Evolutionary conservation across 2,888 invertebrate genomes (phyloP), one percentile per base, ranked within the genome.

Genomic region (Drosophila flavopinicola): DNA sequence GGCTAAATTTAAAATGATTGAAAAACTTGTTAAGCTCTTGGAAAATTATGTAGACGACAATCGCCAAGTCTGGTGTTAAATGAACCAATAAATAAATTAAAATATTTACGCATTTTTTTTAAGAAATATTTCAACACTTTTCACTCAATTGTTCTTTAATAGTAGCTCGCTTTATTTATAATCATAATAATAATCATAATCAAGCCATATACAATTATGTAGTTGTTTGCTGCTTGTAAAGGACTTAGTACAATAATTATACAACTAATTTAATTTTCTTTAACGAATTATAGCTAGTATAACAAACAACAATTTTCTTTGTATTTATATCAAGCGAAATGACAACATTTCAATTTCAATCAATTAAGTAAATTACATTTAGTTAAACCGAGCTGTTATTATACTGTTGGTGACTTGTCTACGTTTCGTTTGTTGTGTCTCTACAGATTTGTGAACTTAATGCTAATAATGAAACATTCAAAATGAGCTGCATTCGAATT

Each of bases 291-390:
- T 39, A 27, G 32, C 15, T 44, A 61, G 38, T 45, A 33, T 52
- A 63, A 58, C 65, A 69, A 69, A 54, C 59, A 76, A 74, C 74
- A 54, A 33, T 17, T 51, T 58, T 56, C 48, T 32, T 30, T 20
- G 29, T 45, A 39, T 54, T 51, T 44, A 53, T 51, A 59, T 56
- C 47, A 44, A 74, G 56, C 71, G 58, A 60, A 72, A 66, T 72
- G 69, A 61, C 72, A 76, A 79, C 77, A 67, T 38, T 72, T 49
- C 6, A 63, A 69, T 78, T 35, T n/a, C n/a, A n/a, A n/a, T n/a
- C n/a, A n/a, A n/a, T n/a, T n/a, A n/a, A n/a, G n/a, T n/a, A 17
- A 75, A 65, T 70, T 61, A 51, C 32, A 67, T 65, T 54, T 38
- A 53, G 10, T 27, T 11, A 33, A 23, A 9, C 11, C 11, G 35